Conservation (phyloP, 1,140 invertebrate genomes). For the Euura lappo region DNA sequence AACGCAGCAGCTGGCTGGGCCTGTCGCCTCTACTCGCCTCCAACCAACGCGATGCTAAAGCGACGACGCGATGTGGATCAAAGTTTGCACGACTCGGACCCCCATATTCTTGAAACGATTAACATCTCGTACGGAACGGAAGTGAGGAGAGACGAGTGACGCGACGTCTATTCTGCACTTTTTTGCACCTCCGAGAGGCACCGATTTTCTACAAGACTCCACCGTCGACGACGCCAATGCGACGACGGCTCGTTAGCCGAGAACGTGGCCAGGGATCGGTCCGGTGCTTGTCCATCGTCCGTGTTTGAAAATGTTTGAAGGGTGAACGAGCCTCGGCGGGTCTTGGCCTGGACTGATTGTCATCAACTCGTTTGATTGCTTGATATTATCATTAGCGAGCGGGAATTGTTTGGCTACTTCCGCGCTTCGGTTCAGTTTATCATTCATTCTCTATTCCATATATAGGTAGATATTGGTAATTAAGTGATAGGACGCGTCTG, state of each 20-base stretch:
- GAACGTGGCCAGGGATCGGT: constrained; percentile 26
- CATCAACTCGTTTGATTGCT: constrained; percentile 47
- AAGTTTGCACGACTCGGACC: too few species aligned
- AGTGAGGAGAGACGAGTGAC: not conserved
- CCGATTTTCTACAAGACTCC: too few species aligned
- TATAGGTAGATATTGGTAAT: too few species aligned
- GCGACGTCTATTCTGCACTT: not conserved
- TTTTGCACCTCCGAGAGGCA: too few species aligned
- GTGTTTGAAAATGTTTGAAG: constrained; percentile 47
- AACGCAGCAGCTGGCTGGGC: not conserved
- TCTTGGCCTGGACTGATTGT: constrained; percentile 43
- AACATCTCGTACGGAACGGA: not conserved
- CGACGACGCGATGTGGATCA: not conserved
- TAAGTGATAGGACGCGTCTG: not conserved
- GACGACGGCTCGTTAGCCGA: constrained; percentile 49
- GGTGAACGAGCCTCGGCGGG: constrained; percentile 40
- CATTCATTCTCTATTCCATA: not conserved
- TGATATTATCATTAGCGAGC: constrained; percentile 50
- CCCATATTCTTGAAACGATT: not conserved
- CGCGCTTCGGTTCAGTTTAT: not conserved
- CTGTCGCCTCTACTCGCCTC: not conserved
- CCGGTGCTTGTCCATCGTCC: constrained; percentile 20
- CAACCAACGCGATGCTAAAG: not conserved
- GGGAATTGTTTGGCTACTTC: constrained; percentile 22
- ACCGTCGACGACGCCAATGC: constrained; percentile 39